phyloP scores from a whole-genome alignment of 1,140 invertebrate genomes.

The Temnothorax nylanderi region DNA sequence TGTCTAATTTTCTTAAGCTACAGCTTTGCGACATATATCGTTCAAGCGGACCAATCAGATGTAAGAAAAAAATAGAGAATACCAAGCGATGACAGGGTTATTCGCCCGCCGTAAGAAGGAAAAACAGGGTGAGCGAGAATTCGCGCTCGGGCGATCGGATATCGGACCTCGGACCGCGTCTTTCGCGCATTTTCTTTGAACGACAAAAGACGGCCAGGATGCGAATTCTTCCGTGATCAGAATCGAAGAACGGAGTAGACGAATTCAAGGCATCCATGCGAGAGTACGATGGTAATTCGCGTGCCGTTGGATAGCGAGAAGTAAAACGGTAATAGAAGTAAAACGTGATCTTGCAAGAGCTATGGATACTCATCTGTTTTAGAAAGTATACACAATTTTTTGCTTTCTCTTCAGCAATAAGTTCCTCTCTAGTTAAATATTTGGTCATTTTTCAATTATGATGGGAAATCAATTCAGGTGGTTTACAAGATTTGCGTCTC shows the following conservation, averaged over 20 bases:
- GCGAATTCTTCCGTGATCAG: conserved; percentile 25
- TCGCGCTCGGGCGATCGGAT: neutral
- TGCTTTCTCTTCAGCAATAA: too few relatives aligned
- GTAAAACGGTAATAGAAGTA: neutral
- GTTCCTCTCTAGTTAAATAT: neutral
- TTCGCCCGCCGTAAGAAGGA: neutral
- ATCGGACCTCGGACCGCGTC: neutral
- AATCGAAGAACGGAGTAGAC: neutral
- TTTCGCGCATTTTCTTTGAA: conserved; percentile 7
- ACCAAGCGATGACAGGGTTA: neutral
- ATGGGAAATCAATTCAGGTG: neutral
- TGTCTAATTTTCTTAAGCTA: neutral
- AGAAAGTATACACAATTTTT: neutral
- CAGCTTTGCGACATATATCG: too few relatives aligned
- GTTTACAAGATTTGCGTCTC: neutral
- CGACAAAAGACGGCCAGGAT: conserved; percentile 14
- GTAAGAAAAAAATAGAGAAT: neutral
- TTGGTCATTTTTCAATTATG: neutral
- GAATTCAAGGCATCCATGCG: neutral
- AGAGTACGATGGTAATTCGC: neutral
- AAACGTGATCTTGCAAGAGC: neutral
- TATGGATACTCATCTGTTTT: neutral
- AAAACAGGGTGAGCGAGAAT: neutral
- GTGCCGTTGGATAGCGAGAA: neutral
- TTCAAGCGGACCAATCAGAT: neutral